These are phyloP conservation scores for Ctena decussata DNA, from an alignment of 2,888 invertebrate species.

Conservation along the genomic window DNA sequence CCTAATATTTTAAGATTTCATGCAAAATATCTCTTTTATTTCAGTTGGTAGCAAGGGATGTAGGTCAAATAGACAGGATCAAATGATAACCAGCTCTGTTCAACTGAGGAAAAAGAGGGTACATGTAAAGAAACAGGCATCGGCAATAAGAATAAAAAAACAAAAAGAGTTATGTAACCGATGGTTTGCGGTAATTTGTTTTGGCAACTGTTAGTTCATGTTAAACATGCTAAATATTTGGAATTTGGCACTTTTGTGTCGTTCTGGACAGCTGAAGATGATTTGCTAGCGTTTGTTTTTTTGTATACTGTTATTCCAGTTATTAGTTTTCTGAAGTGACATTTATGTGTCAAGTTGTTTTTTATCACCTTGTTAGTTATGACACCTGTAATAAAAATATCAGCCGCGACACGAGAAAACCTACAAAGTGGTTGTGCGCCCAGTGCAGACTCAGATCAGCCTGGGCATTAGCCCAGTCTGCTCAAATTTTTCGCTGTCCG, in stretches of 20 bases:
- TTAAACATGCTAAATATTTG: neutral
- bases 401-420: neutral
- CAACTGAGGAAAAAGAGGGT: too few relatives aligned
- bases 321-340: neutral
- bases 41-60: too few relatives aligned
- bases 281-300: conserved; percentile 4
- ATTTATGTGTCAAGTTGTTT: neutral
- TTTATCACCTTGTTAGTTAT: neutral
- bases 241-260: neutral
- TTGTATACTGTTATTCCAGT: neutral
- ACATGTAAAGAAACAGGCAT: too few relatives aligned
- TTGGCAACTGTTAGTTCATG: neutral
- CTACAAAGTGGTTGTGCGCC: neutral
- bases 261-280: neutral
- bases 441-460: neutral
- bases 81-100: too few relatives aligned
- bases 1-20: too few relatives aligned
- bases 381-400: neutral
- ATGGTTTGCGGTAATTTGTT: neutral
- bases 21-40: too few relatives aligned
- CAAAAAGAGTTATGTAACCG: neutral
- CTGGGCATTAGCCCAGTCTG: neutral
- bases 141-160: too few relatives aligned
- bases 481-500: too few relatives aligned
- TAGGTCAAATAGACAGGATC: too few relatives aligned